Evolutionary conservation across 92 coral and sea anemone species (phyloP).

Genomic region (Porites rus): DNA sequence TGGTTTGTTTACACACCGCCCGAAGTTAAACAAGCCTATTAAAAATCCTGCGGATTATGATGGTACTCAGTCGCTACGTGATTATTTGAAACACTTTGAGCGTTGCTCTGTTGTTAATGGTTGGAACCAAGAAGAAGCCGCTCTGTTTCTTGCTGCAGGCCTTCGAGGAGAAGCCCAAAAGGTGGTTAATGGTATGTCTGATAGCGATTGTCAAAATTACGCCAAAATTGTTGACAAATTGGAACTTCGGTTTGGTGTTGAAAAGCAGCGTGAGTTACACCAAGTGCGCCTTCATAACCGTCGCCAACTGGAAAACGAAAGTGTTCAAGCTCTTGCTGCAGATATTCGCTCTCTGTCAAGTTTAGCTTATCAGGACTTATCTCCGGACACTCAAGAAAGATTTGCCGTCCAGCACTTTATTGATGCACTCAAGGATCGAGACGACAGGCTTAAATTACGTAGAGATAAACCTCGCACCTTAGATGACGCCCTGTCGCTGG

Average conservation of each 20-base stretch:
- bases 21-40: conserved; percentile 30
- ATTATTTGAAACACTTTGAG: background rate
- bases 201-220: too few relatives aligned
- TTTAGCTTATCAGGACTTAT: conserved; percentile 51
- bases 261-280: conserved; percentile 58
- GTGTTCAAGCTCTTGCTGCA: conserved; percentile 41
- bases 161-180: too few relatives aligned
- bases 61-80: conserved; percentile 3
- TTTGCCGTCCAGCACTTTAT: conserved; percentile 62
- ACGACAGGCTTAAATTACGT: conserved; percentile 42
- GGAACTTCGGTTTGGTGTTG: background rate
- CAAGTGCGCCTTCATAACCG: conserved; percentile 52
- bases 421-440: conserved; percentile 40
- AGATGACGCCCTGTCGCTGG: too few relatives aligned
- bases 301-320: conserved; percentile 35
- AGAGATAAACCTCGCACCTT: conserved; percentile 16
- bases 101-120: too few relatives aligned
- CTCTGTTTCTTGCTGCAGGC: too few relatives aligned
- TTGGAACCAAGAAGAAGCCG: too few relatives aligned
- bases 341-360: conserved; percentile 42
- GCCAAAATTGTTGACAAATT: too few relatives aligned
- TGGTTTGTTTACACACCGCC: conserved; percentile 18
- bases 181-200: too few relatives aligned
- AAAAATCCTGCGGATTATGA: background rate
- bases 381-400: conserved; percentile 53